Conservation (phyloP, 2,888 invertebrate genomes). For the Ophion slaviceki region DNA sequence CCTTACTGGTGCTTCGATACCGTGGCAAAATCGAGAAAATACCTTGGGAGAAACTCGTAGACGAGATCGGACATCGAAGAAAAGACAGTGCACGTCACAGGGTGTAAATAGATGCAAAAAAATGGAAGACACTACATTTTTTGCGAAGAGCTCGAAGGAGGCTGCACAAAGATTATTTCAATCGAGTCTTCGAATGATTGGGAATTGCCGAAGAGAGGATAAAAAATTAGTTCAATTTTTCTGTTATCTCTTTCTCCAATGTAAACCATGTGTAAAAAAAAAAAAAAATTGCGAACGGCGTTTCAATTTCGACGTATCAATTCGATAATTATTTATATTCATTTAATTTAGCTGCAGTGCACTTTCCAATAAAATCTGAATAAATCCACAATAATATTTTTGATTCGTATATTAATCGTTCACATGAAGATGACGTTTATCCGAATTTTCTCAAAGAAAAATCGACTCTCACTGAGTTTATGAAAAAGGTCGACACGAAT, state of each 20-base stretch:
- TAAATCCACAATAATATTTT: no score
- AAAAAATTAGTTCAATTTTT: background rate
- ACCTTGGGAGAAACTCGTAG: conserved; percentile 1
- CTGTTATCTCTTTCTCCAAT: background rate
- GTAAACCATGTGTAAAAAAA: background rate
- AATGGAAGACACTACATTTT: background rate
- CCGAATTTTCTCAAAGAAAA: no score
- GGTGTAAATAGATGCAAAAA: background rate
- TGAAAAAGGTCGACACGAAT: background rate
- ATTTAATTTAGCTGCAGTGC: no score
- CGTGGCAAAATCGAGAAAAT: conserved; percentile 22
- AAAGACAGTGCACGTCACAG: conserved; percentile 3
- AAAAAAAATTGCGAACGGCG: background rate
- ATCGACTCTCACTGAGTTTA: background rate
- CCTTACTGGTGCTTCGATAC: background rate
- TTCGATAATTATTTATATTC: no score
- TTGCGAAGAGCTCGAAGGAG: background rate
- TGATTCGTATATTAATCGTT: no score
- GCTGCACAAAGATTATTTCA: background rate
- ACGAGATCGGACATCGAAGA: conserved; percentile 18
- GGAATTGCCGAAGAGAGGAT: background rate
- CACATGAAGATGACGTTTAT: no score
- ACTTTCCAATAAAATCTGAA: no score
- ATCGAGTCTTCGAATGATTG: background rate
- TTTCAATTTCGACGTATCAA: no score